Evolutionary conservation across 2,113 vertebrate genomes (phyloP).

Genomic region (Amia ocellicauda): DNA sequence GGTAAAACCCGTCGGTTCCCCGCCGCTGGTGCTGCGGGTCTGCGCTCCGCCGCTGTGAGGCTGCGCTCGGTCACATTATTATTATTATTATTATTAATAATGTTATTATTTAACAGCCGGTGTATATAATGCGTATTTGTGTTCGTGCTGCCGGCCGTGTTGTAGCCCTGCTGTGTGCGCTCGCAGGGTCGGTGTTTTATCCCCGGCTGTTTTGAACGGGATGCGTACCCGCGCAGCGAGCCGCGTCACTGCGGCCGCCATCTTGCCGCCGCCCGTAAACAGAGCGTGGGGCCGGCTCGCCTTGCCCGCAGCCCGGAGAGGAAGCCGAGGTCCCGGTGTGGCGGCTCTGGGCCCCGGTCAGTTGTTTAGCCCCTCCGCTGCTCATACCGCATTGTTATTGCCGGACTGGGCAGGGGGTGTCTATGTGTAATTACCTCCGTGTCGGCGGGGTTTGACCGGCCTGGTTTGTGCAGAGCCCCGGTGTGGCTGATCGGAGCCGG

Average conservation of each 20-base stretch:
- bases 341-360: not conserved
- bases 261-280: conserved; percentile 8
- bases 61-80: not conserved
- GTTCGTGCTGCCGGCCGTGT: not conserved
- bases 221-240: conserved; percentile 14
- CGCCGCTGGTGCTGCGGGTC: too few species aligned
- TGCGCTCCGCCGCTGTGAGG: too few species aligned
- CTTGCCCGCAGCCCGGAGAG: too few species aligned
- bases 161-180: not conserved
- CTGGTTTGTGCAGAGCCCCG: not conserved
- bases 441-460: not conserved
- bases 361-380: not conserved
- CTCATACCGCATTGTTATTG: too few species aligned
- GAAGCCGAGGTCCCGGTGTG: too few species aligned
- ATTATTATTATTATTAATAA: not conserved
- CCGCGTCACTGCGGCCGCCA: conserved; percentile 23
- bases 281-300: too few species aligned
- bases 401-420: not conserved
- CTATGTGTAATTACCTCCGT: not conserved
- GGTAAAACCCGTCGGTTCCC: not conserved
- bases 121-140: not conserved
- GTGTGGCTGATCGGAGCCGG: not conserved
- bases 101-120: not conserved
- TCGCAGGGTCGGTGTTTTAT: too few species aligned
- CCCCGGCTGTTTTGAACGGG: conserved; percentile 23